These are phyloP conservation scores for Neolamprologus kungweensis DNA, from an alignment of 2,113 vertebrate genomes.

Conservation along the genomic window DNA sequence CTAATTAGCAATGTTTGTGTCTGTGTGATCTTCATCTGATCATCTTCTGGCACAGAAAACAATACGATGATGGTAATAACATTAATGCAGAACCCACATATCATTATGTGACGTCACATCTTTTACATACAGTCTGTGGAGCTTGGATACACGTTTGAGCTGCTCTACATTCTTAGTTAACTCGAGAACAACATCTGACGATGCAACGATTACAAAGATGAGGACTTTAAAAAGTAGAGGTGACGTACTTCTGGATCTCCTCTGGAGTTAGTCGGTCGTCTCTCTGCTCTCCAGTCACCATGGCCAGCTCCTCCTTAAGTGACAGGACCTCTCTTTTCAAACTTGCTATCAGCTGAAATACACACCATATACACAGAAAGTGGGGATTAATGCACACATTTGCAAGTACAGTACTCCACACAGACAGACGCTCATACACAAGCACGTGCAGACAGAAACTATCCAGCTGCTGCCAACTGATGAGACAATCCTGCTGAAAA, in stretches of 20 bases:
- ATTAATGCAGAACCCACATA: not conserved
- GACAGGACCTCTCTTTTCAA: conserved; percentile 83
- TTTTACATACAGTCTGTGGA: not conserved
- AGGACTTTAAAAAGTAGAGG: not conserved
- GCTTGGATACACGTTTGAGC: not conserved
- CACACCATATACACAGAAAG: not conserved
- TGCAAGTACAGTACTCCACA: not conserved
- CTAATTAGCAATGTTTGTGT: not conserved
- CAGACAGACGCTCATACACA: not conserved
- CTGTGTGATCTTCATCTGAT: not conserved
- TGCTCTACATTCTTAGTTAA: not conserved
- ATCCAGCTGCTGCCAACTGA: not conserved
- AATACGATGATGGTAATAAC: not conserved
- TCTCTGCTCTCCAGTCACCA: conserved; percentile 80
- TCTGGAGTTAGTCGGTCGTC: conserved; percentile 74
- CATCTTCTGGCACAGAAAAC: not conserved
- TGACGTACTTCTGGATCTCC: conserved; percentile 78
- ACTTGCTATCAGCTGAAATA: conserved; percentile 76
- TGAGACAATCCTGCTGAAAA: conserved; percentile 15
- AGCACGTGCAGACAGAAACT: not conserved
- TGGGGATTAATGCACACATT: not conserved
- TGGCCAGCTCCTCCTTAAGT: conserved; percentile 81
- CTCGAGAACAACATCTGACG: not conserved
- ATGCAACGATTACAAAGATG: not conserved
- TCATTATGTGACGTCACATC: fast-evolving